phyloP scores from a whole-genome alignment of 2,888 invertebrate species.

The Odontocolon sp. region DNA sequence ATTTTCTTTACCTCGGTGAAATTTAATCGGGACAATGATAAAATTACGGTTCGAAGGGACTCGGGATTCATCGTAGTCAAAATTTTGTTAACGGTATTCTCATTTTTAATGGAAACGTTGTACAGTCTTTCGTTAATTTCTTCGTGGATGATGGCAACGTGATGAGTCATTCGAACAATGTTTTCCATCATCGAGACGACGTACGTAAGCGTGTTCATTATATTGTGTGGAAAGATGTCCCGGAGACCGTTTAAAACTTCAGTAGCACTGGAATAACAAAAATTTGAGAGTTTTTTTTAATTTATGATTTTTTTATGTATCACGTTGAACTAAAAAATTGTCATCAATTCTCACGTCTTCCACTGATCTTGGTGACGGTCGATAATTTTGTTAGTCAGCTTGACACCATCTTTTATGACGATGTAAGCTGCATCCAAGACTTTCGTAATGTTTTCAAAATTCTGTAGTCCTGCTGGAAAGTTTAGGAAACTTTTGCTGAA shows the following conservation, averaged over 20 bases:
- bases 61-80: slow-evolving; percentile 68
- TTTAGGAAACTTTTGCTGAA: slow-evolving; percentile 37
- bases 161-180: slow-evolving; percentile 69
- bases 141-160: slow-evolving; percentile 71
- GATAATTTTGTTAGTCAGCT: slow-evolving; percentile 68
- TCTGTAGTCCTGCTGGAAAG: slow-evolving; percentile 27
- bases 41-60: slow-evolving; percentile 67
- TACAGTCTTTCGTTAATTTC: slow-evolving; percentile 68
- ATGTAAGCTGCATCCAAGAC: slow-evolving; percentile 67
- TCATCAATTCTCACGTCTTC: slow-evolving; percentile 64
- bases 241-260: slow-evolving; percentile 70
- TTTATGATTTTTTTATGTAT: background rate
- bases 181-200: slow-evolving; percentile 69
- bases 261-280: slow-evolving; percentile 70
- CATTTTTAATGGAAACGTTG: slow-evolving; percentile 67
- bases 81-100: slow-evolving; percentile 66
- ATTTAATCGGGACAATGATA: slow-evolving; percentile 69
- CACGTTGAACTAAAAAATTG: background rate
- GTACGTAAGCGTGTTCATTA: slow-evolving; percentile 71
- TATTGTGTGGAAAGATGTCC: slow-evolving; percentile 66
- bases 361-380: slow-evolving; percentile 67
- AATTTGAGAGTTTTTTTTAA: background rate
- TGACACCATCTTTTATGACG: slow-evolving; percentile 69
- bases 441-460: slow-evolving; percentile 63
- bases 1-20: slow-evolving; percentile 67